Percentiles rank a stretch among this genome's conserved stretches.
phyloP scores from a whole-genome alignment of 2,888 invertebrate species.

The Clunio marinus region DNA sequence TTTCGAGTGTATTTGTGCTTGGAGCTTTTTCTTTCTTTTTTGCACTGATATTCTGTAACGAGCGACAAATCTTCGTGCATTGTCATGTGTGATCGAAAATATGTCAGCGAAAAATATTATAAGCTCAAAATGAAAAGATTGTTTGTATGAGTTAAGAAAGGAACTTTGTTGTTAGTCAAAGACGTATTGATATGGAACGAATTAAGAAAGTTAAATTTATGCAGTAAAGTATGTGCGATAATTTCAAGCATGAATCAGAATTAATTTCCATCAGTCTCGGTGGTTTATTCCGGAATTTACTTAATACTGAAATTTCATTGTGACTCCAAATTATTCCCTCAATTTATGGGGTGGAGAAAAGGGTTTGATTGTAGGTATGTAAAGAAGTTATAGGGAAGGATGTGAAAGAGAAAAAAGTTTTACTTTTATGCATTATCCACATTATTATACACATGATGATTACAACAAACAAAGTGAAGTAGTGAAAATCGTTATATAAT shows the following conservation, averaged over 20 bases:
- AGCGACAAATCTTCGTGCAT: neutral
- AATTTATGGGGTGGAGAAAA: neutral
- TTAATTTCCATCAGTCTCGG: neutral
- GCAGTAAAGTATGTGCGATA: constrained; percentile 14
- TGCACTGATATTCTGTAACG: neutral
- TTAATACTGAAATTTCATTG: no score
- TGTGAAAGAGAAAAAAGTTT: neutral
- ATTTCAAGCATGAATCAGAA: constrained; percentile 16
- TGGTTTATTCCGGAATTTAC: neutral
- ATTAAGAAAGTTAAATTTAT: neutral
- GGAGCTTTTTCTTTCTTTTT: no score
- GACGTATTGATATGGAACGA: neutral
- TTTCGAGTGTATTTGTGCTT: no score
- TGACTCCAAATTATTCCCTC: neutral
- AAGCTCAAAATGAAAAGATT: no score
- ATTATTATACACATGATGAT: neutral
- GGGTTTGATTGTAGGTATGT: no score
- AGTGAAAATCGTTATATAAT: constrained; percentile 20
- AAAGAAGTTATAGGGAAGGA: no score
- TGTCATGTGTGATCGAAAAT: neutral
- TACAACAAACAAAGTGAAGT: neutral
- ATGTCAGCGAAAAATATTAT: no score
- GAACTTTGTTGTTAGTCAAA: neutral
- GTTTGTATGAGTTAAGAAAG: neutral
- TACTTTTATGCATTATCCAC: neutral